Evolutionary conservation across 1,140 invertebrate genomes (phyloP).

Genomic region (Ips typographus): DNA sequence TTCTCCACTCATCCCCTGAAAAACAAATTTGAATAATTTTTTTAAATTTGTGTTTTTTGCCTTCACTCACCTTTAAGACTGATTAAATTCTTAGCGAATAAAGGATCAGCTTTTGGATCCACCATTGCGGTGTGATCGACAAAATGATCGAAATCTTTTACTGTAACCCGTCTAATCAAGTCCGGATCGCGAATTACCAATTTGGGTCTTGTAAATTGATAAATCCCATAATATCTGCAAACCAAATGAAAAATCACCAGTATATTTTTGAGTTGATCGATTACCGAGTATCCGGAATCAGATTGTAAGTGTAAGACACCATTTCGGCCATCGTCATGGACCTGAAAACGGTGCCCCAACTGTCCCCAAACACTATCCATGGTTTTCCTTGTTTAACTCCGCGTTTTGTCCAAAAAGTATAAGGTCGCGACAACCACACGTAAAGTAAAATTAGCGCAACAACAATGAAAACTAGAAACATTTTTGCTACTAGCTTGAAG

Average conservation of each 20-base stretch:
- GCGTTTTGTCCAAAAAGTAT: constrained; percentile 29
- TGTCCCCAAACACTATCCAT: constrained; percentile 32
- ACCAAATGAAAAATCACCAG: no score
- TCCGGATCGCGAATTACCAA: constrained; percentile 62
- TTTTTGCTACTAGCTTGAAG: no score
- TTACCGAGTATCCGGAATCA: constrained; percentile 26
- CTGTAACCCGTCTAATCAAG: constrained; percentile 45
- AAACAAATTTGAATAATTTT: neutral
- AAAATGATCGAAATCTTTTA: constrained; percentile 55
- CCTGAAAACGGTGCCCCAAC: constrained; percentile 20
- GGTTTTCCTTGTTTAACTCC: constrained; percentile 30
- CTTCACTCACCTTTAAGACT: constrained; percentile 24
- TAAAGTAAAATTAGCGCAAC: constrained; percentile 7
- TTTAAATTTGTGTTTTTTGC: neutral
- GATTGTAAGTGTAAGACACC: constrained; percentile 18
- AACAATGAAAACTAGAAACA: neutral
- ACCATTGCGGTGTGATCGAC: constrained; percentile 42
- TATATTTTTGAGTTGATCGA: neutral
- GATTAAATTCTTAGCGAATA: constrained; percentile 30
- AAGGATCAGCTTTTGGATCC: constrained; percentile 26
- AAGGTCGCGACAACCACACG: constrained; percentile 14
- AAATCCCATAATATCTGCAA: constrained; percentile 41
- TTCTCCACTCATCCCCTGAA: constrained; percentile 49
- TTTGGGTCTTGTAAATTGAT: constrained; percentile 55
- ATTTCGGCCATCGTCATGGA: constrained; percentile 16